Evolutionary conservation across 2,888 invertebrate genomes (phyloP), one percentile per base, ranked within the genome.

Genomic region (Cerastis leucographa): DNA sequence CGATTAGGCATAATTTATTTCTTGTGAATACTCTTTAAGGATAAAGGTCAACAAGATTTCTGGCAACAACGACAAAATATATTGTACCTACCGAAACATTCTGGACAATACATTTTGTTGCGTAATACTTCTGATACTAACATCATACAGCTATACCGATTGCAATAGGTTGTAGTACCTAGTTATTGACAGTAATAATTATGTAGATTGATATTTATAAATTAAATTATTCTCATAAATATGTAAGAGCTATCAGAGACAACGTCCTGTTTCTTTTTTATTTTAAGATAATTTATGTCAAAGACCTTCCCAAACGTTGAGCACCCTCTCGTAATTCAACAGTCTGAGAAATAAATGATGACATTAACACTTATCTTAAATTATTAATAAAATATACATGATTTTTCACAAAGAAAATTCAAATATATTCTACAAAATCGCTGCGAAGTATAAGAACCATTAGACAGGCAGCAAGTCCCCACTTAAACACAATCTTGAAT

Each of bases 401-500:
- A 87, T 82, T 76, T 77, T 79, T 64, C 54, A 25, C 49, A 62
- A 61, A 70, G 40, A 84, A 85, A 68, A 65, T 73, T 78, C 61
- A 61, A 70, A 29, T 85, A 85, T 71, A 65, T 73, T 78, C 61
- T 12, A 65, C 72, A 73, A 83, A 85, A 86, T 81, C 35, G 79
- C 68, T 67, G 66, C 56, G 64, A 72, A 74, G 79, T 74, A 78
- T 79, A 76, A 79, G 79, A 70, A 54, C 87, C 87, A 87, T 87
- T 89, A 89, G 84, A 83, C 80, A 75, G 69, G 72, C 84, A 76
- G 68, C 69, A 74, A 87, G 78, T 76, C 80, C 74, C 82, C 84
- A 85, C 85, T 88, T 87, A 88, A 88, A 87, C 76, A 78, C 79
- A 88, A 85, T 89, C 89, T 89, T 86, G 88, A 89, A 89, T 88